Base-by-base conservation (phyloP, 2,888 invertebrate genomes). In the Reticulitermes lucifugus region DNA sequence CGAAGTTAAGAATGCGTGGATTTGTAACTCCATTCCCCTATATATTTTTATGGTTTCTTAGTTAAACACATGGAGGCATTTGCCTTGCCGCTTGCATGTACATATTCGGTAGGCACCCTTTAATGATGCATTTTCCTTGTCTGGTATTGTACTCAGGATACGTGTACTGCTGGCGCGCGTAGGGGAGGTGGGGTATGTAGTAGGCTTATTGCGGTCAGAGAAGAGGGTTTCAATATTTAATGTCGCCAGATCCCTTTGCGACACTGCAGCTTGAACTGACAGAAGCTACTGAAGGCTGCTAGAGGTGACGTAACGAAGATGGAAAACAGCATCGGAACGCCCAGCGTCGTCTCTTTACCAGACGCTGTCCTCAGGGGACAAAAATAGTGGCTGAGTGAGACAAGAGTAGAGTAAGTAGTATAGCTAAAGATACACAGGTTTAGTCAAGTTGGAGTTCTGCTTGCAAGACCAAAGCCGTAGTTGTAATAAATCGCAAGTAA, bases 271-370 rank as follows among this genome's bases (percentile, higher is more conserved):
- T n/a, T 65, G 25, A 65, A 65, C n/a, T 65, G 65, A 65, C 65
- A 65, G 65, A 73, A 73, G 35, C 73, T 73, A 41, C 73, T 65
- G 65, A 65, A 65, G 65, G 65, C 65, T 6, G 25, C 65, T 12
- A 35, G 73, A 73, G 41, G 73, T 73, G 73, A 73, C 73, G 41
- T 73, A 73, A 73, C 73, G 41, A 73, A 73, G 73, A 73, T 73
- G 73, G 35, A 73, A 41, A 73, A 73, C 73, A n/a, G 65, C 65
- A 14, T 65, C 25, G 73, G 6, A 73, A 73, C 73, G 65, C 65
- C 65, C 21, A 35, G 73, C 41, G 73, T 73, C 41, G 73, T 73
- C 73, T 73, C 29, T 73, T 65, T 65, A 65, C 65, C 65, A 65
- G 65, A 65, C 65, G n/a, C 65, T 65, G 65, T 65, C 25, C 65